Conservation (phyloP, 2,888 invertebrate species). For the Ormyrus pomaceus region DNA sequence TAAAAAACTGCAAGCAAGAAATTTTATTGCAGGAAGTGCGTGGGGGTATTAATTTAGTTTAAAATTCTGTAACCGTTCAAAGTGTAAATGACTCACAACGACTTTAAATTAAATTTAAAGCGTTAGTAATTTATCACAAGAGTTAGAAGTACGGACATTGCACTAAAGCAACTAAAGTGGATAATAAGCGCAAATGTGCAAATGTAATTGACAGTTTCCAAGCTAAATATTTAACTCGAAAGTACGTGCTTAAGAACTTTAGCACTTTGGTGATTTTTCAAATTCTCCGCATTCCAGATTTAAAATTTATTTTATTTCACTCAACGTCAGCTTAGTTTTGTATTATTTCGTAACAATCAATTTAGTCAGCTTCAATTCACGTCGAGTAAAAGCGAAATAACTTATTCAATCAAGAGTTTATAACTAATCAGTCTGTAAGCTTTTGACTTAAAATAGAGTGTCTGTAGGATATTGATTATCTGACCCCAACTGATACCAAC, state of each 20-base stretch:
- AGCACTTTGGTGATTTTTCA: no score
- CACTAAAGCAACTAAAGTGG: constrained; percentile 5
- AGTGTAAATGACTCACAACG: neutral
- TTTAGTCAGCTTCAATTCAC: neutral
- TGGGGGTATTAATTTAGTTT: neutral
- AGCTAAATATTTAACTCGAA: constrained; percentile 25
- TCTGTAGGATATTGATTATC: neutral
- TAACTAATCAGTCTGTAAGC: neutral
- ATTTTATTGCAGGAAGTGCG: neutral
- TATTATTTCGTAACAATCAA: no score
- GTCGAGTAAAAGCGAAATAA: neutral
- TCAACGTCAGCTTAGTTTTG: no score
- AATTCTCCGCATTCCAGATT: no score
- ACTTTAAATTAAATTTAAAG: neutral
- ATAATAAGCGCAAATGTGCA: constrained; percentile 10
- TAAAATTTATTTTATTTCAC: no score
- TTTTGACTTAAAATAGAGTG: constrained; percentile 2
- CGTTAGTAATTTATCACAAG: constrained; percentile 12
- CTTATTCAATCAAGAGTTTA: constrained; percentile 13
- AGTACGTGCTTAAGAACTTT: neutral
- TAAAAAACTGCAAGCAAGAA: no score
- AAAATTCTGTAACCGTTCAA: neutral
- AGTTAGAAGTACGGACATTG: neutral
- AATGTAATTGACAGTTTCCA: constrained; percentile 20
- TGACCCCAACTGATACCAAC: neutral